phyloP scores from a whole-genome alignment of 2,113 vertebrate genomes.

The Pimephales promelas region DNA sequence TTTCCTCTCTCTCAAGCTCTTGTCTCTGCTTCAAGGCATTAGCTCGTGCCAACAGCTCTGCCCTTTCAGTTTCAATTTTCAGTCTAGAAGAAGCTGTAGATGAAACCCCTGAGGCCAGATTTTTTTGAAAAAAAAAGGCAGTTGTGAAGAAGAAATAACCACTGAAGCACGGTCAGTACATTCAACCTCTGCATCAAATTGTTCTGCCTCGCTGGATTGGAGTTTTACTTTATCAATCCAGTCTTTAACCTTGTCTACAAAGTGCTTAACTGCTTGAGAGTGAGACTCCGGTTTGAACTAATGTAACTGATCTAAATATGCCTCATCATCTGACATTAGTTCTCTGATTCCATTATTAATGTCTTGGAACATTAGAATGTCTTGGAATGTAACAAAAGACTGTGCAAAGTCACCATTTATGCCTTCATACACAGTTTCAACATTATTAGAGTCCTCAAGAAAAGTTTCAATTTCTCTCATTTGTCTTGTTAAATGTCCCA shows the following conservation, averaged over 20 bases:
- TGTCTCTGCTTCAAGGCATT: no score
- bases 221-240: not conserved
- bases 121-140: not conserved
- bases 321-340: not conserved
- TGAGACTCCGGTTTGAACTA: not conserved
- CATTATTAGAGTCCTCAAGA: not conserved
- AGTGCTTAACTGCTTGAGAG: not conserved
- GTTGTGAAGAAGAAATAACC: not conserved
- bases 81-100: not conserved
- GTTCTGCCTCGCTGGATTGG: not conserved
- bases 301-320: not conserved
- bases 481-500: not conserved
- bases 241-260: no score
- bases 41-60: no score
- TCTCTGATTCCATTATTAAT: not conserved
- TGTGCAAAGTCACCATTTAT: not conserved
- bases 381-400: not conserved
- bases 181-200: not conserved
- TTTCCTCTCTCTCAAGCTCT: no score
- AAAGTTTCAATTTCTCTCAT: not conserved
- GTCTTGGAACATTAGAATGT: conserved; percentile 1
- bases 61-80: not conserved
- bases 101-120: not conserved
- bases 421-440: not conserved
- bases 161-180: not conserved